phyloP scores from a whole-genome alignment of 2,888 invertebrate genomes.

The Clunio marinus region DNA sequence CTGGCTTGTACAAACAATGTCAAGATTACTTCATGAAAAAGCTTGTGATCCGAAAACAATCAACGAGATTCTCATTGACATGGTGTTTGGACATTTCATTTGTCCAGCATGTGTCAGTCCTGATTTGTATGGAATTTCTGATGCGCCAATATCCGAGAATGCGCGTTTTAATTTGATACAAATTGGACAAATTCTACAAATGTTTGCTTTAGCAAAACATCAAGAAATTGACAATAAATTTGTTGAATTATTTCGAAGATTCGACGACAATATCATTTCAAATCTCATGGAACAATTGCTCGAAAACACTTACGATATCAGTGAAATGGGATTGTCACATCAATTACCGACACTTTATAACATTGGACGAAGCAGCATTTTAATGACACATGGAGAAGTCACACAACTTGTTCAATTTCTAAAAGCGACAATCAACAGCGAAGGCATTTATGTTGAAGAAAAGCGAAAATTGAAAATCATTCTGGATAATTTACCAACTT shows the following conservation, averaged over 20 bases:
- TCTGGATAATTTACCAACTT: constrained; percentile 51
- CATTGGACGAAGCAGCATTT: constrained; percentile 60
- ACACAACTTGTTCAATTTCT: constrained; percentile 58
- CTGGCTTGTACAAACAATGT: constrained; percentile 87
- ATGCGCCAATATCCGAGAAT: constrained; percentile 84
- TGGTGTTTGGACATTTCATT: constrained; percentile 89
- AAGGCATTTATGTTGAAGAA: constrained; percentile 49
- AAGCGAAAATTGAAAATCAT: constrained; percentile 53
- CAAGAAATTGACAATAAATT: constrained; percentile 72
- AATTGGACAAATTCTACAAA: constrained; percentile 90
- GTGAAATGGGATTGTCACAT: constrained; percentile 47
- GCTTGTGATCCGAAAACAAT: constrained; percentile 48
- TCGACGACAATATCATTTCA: constrained; percentile 75
- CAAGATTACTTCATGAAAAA: constrained; percentile 61
- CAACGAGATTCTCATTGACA: constrained; percentile 76
- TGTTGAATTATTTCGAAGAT: constrained; percentile 71
- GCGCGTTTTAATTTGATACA: constrained; percentile 86
- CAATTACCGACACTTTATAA: constrained; percentile 54
- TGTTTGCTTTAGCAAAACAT: constrained; percentile 78
- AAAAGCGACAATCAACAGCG: constrained; percentile 51
- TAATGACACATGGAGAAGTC: constrained; percentile 66
- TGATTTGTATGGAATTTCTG: constrained; percentile 89
- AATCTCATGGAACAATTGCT: constrained; percentile 69
- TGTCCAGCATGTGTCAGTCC: constrained; percentile 97
- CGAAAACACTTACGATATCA: constrained; percentile 50